A percentile compares a stretch with the other conserved stretches of the same genome.
Conservation (phyloP, 1,140 invertebrate species). For the Diachasmimorpha longicaudata region DNA sequence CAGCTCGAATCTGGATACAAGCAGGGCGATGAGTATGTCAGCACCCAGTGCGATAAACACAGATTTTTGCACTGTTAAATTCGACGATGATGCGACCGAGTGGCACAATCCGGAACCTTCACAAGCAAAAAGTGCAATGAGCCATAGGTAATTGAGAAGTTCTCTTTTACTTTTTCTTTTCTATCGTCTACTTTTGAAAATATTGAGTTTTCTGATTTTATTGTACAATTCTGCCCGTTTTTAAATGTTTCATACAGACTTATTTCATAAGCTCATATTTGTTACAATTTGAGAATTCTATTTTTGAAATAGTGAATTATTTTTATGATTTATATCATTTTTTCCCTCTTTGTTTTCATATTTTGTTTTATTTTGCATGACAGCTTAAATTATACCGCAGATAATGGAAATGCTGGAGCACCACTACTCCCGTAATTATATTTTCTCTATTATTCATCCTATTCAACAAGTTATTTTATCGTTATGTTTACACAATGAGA, state of each 20-base stretch:
- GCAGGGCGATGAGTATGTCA: slow-evolving; percentile 78
- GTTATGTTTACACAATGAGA: neutral
- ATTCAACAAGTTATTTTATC: neutral
- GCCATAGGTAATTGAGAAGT: slow-evolving; percentile 49
- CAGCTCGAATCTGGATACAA: slow-evolving; percentile 69
- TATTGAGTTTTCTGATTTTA: neutral
- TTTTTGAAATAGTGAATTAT: too few species aligned
- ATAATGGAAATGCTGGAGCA: slow-evolving; percentile 28
- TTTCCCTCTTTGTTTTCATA: neutral
- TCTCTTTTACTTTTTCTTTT: too few species aligned
- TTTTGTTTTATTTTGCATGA: slow-evolving; percentile 30
- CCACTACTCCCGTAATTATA: slow-evolving; percentile 34
- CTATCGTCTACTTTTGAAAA: neutral
- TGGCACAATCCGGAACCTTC: slow-evolving; percentile 48
- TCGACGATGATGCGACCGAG: slow-evolving; percentile 61
- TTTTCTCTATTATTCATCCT: neutral
- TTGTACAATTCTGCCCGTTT: too few species aligned
- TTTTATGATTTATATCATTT: neutral
- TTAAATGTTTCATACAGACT: too few species aligned
- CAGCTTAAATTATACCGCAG: slow-evolving; percentile 35
- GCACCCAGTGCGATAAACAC: slow-evolving; percentile 86
- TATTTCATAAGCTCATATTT: neutral
- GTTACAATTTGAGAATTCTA: neutral
- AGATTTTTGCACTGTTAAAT: slow-evolving; percentile 76
- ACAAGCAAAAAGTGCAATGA: slow-evolving; percentile 55